Conservation (phyloP, 2,113 vertebrate genomes). For the Poeciliopsis prolifica region DNA sequence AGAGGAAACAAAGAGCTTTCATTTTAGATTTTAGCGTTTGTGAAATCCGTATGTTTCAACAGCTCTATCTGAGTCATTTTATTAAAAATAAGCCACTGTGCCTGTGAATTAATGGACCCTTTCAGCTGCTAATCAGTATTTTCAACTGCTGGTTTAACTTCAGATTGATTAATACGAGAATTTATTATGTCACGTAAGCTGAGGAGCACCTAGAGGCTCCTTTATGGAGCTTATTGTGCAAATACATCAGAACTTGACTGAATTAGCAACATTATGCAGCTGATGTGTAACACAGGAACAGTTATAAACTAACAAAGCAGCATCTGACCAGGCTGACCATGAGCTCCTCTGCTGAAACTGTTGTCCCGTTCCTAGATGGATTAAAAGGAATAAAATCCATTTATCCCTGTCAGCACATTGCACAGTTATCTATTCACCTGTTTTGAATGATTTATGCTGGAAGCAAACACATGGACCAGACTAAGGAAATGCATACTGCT, state of each 20-base stretch:
- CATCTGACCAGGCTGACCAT: no score
- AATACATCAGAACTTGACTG: slow-evolving; percentile 13
- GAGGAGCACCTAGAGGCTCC: slow-evolving; percentile 27
- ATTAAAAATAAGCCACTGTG: slow-evolving; percentile 25
- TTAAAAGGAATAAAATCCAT: no score
- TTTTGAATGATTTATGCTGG: no score
- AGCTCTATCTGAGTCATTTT: not conserved
- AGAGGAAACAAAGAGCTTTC: slow-evolving; percentile 5
- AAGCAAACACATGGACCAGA: no score
- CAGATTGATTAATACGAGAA: slow-evolving; percentile 40
- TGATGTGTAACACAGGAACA: not conserved
- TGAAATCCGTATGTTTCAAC: not conserved
- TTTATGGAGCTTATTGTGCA: slow-evolving; percentile 15
- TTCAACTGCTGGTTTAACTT: slow-evolving; percentile 40
- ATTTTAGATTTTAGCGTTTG: not conserved
- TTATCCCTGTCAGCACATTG: no score
- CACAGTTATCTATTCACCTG: no score
- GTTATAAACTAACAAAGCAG: slow-evolving; percentile 4
- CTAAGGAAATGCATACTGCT: no score
- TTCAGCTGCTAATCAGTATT: slow-evolving; percentile 46
- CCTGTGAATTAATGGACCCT: slow-evolving; percentile 26
- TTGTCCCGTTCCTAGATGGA: no score
- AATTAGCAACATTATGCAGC: not conserved
- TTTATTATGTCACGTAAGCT: slow-evolving; percentile 38
- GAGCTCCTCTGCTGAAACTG: no score